Percentiles rank a stretch among this genome's conserved stretches.
Conservation (phyloP, 2,888 invertebrate species). For the Anodontia alba region DNA sequence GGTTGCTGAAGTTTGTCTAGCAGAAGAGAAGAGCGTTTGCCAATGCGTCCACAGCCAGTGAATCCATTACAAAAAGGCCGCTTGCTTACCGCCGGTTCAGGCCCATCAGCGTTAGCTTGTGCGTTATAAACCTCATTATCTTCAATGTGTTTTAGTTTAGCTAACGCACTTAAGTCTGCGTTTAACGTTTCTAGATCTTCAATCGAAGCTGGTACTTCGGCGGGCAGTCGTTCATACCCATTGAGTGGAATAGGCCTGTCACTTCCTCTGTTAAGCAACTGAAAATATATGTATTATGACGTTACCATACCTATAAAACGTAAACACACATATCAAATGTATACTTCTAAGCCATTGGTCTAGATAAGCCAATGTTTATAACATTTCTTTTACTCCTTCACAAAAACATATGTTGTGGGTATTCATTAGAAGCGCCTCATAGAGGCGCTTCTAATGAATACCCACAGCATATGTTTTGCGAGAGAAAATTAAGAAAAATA, state of each 20-base stretch:
- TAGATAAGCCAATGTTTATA: too few species aligned
- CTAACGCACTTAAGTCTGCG: not conserved
- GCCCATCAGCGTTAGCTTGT: not conserved
- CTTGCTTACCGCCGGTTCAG: slow-evolving; percentile 54
- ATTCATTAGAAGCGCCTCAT: too few species aligned
- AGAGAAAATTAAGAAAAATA: too few species aligned
- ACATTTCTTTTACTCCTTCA: too few species aligned
- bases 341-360: too few species aligned
- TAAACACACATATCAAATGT: too few species aligned
- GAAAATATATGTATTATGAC: not conserved
- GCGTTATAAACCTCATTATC: not conserved
- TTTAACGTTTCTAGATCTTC: slow-evolving; percentile 5
- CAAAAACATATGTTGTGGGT: too few species aligned
- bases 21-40: slow-evolving; percentile 48
- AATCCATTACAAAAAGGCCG: slow-evolving; percentile 76
- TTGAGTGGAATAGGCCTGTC: not conserved
- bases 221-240: not conserved
- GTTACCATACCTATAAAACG: too few species aligned
- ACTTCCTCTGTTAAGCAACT: not conserved
- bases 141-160: not conserved
- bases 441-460: too few species aligned
- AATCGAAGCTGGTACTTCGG: not conserved
- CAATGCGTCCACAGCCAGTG: slow-evolving; percentile 70
- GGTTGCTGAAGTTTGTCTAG: slow-evolving; percentile 35
- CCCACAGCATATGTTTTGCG: too few species aligned